Conservation (phyloP, 2,797 vertebrate genomes). For the Leptodactylus fallax region DNA sequence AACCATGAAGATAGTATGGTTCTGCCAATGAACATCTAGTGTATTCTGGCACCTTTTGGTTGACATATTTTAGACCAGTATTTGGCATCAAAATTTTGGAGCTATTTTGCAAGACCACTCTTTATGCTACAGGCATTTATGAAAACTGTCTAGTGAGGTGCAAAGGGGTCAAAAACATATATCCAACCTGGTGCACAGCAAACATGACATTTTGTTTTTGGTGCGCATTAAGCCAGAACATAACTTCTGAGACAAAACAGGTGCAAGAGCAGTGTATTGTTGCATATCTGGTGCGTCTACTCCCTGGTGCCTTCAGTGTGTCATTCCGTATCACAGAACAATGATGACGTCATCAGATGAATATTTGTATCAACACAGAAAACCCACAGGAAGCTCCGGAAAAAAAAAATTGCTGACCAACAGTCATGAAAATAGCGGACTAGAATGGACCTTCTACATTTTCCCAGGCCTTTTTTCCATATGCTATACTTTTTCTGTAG, state of each 20-base stretch:
- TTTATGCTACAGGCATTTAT: no score
- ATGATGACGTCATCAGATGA: conserved; percentile 72
- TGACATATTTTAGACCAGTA: no score
- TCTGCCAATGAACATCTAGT: no score
- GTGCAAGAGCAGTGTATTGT: background rate
- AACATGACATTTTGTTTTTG: no score
- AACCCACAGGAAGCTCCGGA: conserved; percentile 66
- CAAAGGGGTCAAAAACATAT: no score
- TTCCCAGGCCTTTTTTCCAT: conserved; percentile 71
- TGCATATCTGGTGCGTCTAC: background rate
- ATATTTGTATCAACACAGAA: conserved; percentile 72
- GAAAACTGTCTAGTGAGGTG: no score
- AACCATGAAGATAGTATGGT: no score
- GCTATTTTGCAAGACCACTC: no score
- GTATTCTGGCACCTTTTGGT: no score
- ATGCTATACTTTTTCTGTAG: conserved; percentile 20
- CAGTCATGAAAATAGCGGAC: conserved; percentile 2
- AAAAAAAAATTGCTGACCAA: conserved; percentile 67
- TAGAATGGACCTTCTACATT: conserved; percentile 66
- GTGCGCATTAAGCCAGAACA: no score
- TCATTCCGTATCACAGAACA: conserved; percentile 60
- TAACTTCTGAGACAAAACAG: background rate
- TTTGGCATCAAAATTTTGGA: no score
- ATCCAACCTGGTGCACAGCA: no score
- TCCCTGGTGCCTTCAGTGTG: background rate